Conservation (phyloP, 2,888 invertebrate genomes). For the Mimachlamys varia region DNA sequence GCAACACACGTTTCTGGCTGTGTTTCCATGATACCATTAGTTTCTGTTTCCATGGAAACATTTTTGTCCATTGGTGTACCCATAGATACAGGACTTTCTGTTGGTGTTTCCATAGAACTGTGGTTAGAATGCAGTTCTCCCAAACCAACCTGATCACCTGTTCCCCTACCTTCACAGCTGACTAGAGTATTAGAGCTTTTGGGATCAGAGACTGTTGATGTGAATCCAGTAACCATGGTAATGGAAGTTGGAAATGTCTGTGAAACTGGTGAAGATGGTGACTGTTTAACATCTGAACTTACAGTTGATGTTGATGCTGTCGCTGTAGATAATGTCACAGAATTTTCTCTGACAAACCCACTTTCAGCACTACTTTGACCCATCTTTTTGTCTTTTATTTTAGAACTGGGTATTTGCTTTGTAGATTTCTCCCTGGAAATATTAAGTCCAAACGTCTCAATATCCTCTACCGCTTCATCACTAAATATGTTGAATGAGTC, state of each 20-base stretch:
- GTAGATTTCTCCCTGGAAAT: conserved; percentile 23
- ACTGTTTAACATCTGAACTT: not conserved
- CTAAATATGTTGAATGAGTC: not conserved
- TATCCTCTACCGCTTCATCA: not conserved
- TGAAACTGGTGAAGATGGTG: not conserved
- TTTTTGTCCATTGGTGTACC: too few species aligned
- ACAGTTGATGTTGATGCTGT: not conserved
- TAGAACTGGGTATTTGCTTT: conserved; percentile 20
- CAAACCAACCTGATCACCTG: not conserved
- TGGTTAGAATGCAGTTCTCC: too few species aligned
- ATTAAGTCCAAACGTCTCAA: conserved; percentile 56
- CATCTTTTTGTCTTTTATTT: not conserved
- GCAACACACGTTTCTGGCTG: too few species aligned
- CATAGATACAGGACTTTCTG: too few species aligned
- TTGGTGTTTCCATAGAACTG: too few species aligned
- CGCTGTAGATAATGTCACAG: not conserved
- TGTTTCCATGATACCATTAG: too few species aligned
- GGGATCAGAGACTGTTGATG: not conserved
- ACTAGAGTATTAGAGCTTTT: too few species aligned
- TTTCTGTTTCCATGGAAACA: too few species aligned
- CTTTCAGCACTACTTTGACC: not conserved
- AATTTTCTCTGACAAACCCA: not conserved
- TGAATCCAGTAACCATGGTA: not conserved
- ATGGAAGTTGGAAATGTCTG: not conserved
- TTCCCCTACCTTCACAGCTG: not conserved